Evolutionary conservation across 2,888 invertebrate genomes (phyloP), one percentile per base, ranked within the genome.

Genomic region (Amiota mariae): DNA sequence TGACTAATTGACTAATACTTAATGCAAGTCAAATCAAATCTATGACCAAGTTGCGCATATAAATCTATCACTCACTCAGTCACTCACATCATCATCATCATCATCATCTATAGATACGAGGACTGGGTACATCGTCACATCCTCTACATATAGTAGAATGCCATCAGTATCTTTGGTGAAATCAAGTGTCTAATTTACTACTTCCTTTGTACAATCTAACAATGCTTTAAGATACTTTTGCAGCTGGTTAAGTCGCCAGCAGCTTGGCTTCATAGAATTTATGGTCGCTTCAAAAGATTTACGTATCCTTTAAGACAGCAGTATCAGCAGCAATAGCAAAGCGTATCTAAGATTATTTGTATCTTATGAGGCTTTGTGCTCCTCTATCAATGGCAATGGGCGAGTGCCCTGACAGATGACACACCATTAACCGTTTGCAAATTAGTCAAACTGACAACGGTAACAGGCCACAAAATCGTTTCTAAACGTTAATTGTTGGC

Each of bases 211-310:
- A 20, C 36, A 8, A 12, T 47, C 66, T n/a, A 66, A 66, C 66
- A 66, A 66, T 66, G 66, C 20, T 9, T 11, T 1, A 51, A n/a
- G 51, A 24, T n/a, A 4, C 59, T 47, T 56, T 47, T 59, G 59
- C 67, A 64, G 24, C 54, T 63, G 24, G 83, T 84, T 83, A 81
- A 80, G 81, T 80, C 83, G 81, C 82, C 83, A 81, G 15, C 57
- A 59, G 6, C 36, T 36, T 36, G 36, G 85, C 82, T 84, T 84
- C 81, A 82, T 84, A 80, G 85, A 86, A 87, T 87, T 87, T 86
- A 87, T 87, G 81, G 85, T 83, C 10, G 84, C 81, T 80, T 36
- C 36, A 6, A 36, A 84, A 86, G 85, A 87, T 87, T 87, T 87
- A 87, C 87, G 87, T 86, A 87, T 87, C 87, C 87, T 87, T 87